Conservation (phyloP, 2,113 vertebrate species). For the Sinocyclocheilus rhinocerous region DNA sequence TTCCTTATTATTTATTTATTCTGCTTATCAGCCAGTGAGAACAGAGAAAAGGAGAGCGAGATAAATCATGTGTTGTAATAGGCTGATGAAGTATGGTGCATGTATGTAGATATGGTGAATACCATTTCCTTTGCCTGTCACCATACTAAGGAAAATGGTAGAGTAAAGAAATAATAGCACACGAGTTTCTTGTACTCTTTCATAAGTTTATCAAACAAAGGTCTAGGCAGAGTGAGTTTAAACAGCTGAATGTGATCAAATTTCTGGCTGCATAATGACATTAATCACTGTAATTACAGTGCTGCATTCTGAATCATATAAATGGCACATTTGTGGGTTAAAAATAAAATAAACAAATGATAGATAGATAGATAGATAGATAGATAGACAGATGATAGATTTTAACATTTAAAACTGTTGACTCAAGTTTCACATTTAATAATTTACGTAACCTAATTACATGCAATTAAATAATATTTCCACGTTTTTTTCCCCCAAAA, state of each 20-base stretch:
- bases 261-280: background rate
- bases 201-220: background rate
- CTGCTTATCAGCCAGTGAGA: background rate
- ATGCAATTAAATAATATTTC: too few species aligned
- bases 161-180: background rate
- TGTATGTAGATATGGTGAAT: constrained; percentile 13
- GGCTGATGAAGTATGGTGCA: constrained; percentile 8
- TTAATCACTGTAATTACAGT: background rate
- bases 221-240: background rate
- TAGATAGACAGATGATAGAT: too few species aligned
- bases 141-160: background rate
- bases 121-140: constrained; percentile 19
- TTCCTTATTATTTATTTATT: constrained; percentile 43
- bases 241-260: background rate
- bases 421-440: too few species aligned
- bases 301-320: background rate
- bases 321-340: too few species aligned
- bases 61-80: constrained; percentile 5
- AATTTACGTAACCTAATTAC: too few species aligned
- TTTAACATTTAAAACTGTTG: too few species aligned
- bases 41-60: constrained; percentile 2
- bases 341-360: too few species aligned
- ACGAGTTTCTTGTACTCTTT: background rate
- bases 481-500: background rate
- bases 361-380: too few species aligned